These are phyloP conservation scores for Drosophila tanythrix DNA, from an alignment of 2,888 invertebrate genomes.

Conservation along the genomic window DNA sequence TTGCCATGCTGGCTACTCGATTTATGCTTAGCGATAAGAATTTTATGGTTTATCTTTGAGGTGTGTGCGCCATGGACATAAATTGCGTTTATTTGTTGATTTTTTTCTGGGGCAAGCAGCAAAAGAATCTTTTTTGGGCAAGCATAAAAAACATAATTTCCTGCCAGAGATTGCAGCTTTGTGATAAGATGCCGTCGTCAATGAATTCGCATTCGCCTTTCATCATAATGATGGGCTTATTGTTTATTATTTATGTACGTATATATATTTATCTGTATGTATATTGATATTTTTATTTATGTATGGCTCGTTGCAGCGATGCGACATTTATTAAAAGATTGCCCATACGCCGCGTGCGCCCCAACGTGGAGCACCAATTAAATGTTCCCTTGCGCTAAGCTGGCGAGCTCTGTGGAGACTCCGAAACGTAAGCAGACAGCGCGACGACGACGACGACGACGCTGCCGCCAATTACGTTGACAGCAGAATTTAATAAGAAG, in stretches of 20 bases:
- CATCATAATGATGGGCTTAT: constrained; percentile 79
- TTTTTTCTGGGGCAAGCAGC: constrained; percentile 5
- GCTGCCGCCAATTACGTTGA: constrained; percentile 76
- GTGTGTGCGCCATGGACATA: constrained; percentile 58
- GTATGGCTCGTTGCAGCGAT: constrained; percentile 6
- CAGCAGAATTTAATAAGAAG: constrained; percentile 77
- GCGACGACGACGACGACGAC: constrained; percentile 48
- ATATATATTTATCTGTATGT: constrained; percentile 10
- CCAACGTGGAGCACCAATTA: constrained; percentile 69
- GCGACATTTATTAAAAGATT: constrained; percentile 59
- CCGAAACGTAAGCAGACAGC: constrained; percentile 53
- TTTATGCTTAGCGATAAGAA: constrained; percentile 71
- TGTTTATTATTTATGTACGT: constrained; percentile 62
- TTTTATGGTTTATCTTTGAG: constrained; percentile 76
- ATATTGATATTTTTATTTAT: constrained; percentile 23
- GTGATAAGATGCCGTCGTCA: constrained; percentile 58
- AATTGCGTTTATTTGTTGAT: constrained; percentile 32
- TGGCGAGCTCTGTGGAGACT: constrained; percentile 23
- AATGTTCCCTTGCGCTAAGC: constrained; percentile 53
- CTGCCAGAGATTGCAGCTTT: constrained; percentile 71
- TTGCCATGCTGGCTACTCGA: constrained; percentile 63
- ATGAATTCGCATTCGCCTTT: constrained; percentile 48
- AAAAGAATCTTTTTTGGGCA: constrained; percentile 36
- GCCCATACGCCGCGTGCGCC: constrained; percentile 64
- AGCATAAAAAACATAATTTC: constrained; percentile 82